phyloP scores from a whole-genome alignment of 1,140 invertebrate genomes.

The Brachionus koreanus region DNA sequence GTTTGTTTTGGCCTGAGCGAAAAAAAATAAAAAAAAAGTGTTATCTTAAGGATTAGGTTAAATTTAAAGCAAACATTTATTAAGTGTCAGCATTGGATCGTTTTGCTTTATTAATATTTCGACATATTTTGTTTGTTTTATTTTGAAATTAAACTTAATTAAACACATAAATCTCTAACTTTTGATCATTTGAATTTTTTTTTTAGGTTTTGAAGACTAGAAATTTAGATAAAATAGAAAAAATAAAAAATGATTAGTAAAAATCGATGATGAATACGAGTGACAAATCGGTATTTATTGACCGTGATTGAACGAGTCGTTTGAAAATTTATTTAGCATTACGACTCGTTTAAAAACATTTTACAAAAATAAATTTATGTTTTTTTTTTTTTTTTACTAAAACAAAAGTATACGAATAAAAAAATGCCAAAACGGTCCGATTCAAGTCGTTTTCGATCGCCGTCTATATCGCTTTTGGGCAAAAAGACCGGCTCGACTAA shows the following conservation, averaged over 20 bases:
- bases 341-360: background rate
- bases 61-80: background rate
- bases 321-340: background rate
- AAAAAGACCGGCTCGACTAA: background rate
- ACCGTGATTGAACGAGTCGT: background rate
- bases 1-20: background rate
- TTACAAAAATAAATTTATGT: background rate
- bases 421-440: background rate
- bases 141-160: conserved; percentile 11
- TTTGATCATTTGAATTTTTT: background rate
- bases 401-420: background rate
- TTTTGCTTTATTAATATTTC: background rate
- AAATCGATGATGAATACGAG: background rate
- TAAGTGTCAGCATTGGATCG: background rate
- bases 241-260: background rate
- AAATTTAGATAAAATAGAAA: background rate
- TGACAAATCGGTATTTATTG: background rate
- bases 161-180: conserved; percentile 8
- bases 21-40: too few species aligned
- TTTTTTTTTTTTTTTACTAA: background rate
- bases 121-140: background rate
- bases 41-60: background rate
- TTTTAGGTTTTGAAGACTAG: background rate
- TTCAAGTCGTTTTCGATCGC: background rate
- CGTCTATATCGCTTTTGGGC: background rate